Base-by-base conservation (phyloP, 1,140 invertebrate genomes). In the Melitaea cinxia region DNA sequence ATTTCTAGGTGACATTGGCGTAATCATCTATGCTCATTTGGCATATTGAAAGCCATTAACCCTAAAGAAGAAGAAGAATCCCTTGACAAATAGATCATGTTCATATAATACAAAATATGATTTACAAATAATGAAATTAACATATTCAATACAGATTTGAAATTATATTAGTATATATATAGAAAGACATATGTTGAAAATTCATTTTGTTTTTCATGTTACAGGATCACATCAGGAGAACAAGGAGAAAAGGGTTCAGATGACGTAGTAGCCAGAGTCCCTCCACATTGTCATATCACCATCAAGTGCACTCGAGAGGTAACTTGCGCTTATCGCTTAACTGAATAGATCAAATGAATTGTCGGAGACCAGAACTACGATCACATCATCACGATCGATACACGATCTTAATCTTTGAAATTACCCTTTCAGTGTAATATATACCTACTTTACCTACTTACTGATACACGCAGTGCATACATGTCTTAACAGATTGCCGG, bases 211-310 rank as follows among this genome's bases (percentile, higher is more conserved):
- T 10, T 21, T 4, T 10, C 23, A 45, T 17, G 28, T 72, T 73
- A 1, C 73, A 87, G 87, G 81, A 65, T 75, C 21, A 63, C 74
- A 65, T 73, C 80, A 14, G 76, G 80, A 4, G 84, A 88, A 42
- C 83, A 85, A 17, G 77, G 73, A 35, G 84, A 88, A 2, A 85
- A 84, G 35, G 70, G 64, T 54, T 56, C 81, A 60, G 77, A 77
- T 21, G 83, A 87, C 24, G 52, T 67, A 0, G 82, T 74, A 0
- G 72, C 77, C 4, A 78, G 83, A 54, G 77, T 96, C 82, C 96
- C 96, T 74, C 97, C 97, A 71, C 95, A 98, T 92, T 98, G 97
- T 92, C 97, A 97, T 85, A 97, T 98, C 74, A 98, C 97, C 42
- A 94, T 97, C 65, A 97, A 97, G 90, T 97, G 95, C 79, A 97